Conservation (phyloP, 2,888 invertebrate genomes). For the Caenorhabditis sp. region DNA sequence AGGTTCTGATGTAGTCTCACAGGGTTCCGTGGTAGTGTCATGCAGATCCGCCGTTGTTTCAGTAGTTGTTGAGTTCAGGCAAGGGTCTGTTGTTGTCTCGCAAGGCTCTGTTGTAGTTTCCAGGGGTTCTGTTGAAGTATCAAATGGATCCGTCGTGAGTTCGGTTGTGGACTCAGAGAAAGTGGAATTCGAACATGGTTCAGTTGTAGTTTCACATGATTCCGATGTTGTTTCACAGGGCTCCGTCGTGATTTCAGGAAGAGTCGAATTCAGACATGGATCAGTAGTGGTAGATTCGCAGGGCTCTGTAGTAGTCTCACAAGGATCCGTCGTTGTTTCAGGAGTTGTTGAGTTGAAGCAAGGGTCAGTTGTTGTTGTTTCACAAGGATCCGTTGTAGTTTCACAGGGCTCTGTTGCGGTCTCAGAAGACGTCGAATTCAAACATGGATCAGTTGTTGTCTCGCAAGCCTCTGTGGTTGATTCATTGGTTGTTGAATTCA, state of each 20-base stretch:
- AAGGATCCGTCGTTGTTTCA: slow-evolving; percentile 5
- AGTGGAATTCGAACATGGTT: slow-evolving; percentile 2
- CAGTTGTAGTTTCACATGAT: neutral
- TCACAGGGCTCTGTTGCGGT: neutral
- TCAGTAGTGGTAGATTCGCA: neutral
- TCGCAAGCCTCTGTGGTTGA: neutral
- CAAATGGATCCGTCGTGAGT: neutral
- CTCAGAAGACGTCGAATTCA: neutral
- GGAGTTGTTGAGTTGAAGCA: too few relatives aligned
- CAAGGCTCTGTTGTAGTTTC: neutral
- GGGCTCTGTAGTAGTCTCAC: slow-evolving; percentile 12
- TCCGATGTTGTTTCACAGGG: slow-evolving; percentile 10
- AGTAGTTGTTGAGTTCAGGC: slow-evolving; percentile 1
- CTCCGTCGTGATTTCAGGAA: neutral
- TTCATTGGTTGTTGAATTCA: slow-evolving; percentile 8
- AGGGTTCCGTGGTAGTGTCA: slow-evolving; percentile 9
- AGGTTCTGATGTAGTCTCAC: slow-evolving; percentile 5
- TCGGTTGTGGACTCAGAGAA: neutral
- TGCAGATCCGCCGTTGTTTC: slow-evolving; percentile 1
- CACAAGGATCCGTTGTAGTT: neutral
- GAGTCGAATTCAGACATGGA: neutral
- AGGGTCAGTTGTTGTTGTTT: neutral
- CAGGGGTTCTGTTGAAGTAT: slow-evolving; percentile 9
- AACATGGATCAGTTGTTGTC: neutral
- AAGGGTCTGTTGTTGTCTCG: neutral